phyloP scores from a whole-genome alignment of 2,113 vertebrate species.

The Papio anubis region DNA sequence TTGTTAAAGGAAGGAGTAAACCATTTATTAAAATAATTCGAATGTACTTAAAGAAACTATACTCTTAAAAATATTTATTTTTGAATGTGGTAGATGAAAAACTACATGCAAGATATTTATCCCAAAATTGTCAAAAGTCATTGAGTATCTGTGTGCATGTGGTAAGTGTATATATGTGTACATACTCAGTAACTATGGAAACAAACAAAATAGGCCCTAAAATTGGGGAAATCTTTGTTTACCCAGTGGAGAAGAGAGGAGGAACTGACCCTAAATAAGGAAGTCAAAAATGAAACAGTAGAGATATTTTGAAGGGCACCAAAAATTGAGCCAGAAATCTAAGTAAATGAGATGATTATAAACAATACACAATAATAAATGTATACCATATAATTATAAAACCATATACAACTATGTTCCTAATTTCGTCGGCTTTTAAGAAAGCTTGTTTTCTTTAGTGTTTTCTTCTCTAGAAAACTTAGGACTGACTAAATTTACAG shows the following conservation, averaged over 20 bases:
- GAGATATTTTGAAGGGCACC: slow-evolving; percentile 41
- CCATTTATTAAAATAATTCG: background rate
- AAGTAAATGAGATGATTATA: slow-evolving; percentile 2
- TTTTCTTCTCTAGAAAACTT: background rate
- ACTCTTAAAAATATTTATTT: background rate
- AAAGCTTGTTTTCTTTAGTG: background rate
- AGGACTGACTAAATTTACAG: background rate
- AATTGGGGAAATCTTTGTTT: slow-evolving; percentile 68
- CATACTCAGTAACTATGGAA: slow-evolving; percentile 55
- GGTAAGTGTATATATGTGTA: background rate
- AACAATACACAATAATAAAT: background rate
- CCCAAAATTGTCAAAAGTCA: background rate
- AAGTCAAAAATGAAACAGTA: slow-evolving; percentile 51
- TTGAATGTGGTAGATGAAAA: background rate
- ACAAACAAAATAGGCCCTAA: slow-evolving; percentile 54
- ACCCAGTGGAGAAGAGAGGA: slow-evolving; percentile 14
- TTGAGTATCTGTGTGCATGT: background rate
- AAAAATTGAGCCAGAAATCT: slow-evolving; percentile 37
- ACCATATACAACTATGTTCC: background rate
- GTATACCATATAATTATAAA: background rate
- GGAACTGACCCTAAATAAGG: slow-evolving; percentile 64
- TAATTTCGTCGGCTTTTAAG: slow-evolving; percentile 6
- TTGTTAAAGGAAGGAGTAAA: slow-evolving; percentile 24
- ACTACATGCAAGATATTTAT: background rate
- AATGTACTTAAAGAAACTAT: background rate